Evolutionary conservation across 2,888 invertebrate species (phyloP).

Genomic region (Polyploca ridens): DNA sequence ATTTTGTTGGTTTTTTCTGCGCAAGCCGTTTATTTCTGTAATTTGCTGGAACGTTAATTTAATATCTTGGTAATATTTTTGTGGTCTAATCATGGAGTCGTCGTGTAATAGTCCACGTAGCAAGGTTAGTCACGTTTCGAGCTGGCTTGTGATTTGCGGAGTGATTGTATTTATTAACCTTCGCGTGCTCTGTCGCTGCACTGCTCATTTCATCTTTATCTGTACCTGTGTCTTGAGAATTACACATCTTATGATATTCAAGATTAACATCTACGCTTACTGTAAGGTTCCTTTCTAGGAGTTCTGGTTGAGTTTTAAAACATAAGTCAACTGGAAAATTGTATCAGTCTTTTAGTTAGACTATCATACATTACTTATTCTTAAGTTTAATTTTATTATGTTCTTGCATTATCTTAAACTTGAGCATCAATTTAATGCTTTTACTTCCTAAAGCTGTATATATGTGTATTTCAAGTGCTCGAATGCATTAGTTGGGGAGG

Average conservation of each 20-base stretch:
- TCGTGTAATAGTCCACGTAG: constrained; percentile 46
- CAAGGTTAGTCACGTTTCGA: constrained; percentile 60
- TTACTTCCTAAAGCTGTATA: constrained; percentile 22
- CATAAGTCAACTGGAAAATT: too few relatives aligned
- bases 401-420: neutral
- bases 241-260: neutral
- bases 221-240: neutral
- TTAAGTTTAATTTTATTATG: neutral
- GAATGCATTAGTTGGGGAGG: constrained; percentile 49
- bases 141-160: constrained; percentile 43
- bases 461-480: constrained; percentile 33
- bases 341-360: too few relatives aligned
- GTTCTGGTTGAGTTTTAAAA: too few relatives aligned
- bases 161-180: constrained; percentile 64
- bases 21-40: neutral
- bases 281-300: neutral
- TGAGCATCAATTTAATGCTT: neutral
- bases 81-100: constrained; percentile 45
- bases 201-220: constrained; percentile 20
- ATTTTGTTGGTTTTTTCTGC: constrained; percentile 10
- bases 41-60: constrained; percentile 8
- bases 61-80: constrained; percentile 25
- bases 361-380: too few relatives aligned
- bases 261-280: neutral
- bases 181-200: constrained; percentile 39